phyloP scores from a whole-genome alignment of 1,140 invertebrate genomes.

The Metaphire vulgaris region DNA sequence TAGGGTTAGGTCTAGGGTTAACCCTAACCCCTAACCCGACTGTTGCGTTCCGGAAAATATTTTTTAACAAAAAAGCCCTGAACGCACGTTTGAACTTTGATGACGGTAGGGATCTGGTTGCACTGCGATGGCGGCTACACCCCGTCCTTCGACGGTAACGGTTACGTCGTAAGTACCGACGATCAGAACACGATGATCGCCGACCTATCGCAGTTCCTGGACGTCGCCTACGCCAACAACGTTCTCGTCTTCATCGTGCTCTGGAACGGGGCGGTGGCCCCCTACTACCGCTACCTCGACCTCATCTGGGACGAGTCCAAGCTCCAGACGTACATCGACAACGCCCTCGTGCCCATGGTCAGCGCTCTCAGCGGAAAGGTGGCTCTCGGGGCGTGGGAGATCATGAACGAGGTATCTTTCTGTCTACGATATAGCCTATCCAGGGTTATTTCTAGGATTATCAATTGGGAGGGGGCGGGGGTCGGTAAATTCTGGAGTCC shows the following conservation, averaged over 20 bases:
- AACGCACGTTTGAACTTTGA: too few species aligned
- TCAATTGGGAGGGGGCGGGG: too few species aligned
- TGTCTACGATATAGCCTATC: too few species aligned
- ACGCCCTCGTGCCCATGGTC: constrained; percentile 46
- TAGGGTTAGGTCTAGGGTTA: too few species aligned
- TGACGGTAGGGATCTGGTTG: constrained; percentile 53
- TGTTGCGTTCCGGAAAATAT: too few species aligned
- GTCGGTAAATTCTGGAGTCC: too few species aligned
- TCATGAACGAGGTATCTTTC: constrained; percentile 51
- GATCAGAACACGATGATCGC: constrained; percentile 34
- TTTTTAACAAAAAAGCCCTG: too few species aligned
- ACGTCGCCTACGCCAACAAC: constrained; percentile 34
- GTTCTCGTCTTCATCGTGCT: constrained; percentile 49
- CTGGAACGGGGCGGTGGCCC: constrained; percentile 52
- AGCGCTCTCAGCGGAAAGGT: constrained; percentile 45
- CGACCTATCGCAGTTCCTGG: constrained; percentile 33
- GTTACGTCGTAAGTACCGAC: constrained; percentile 34
- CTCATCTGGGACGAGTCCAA: constrained; percentile 49
- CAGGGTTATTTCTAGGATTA: too few species aligned
- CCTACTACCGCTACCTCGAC: constrained; percentile 28
- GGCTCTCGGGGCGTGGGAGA: constrained; percentile 50
- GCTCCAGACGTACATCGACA: constrained; percentile 49
- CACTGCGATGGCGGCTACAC: constrained; percentile 51
- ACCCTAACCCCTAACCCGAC: too few species aligned
- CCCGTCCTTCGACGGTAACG: constrained; percentile 36